These are phyloP conservation scores for Kobus ellipsiprymnus DNA, from an alignment of 2,113 vertebrate species.

Conservation along the genomic window DNA sequence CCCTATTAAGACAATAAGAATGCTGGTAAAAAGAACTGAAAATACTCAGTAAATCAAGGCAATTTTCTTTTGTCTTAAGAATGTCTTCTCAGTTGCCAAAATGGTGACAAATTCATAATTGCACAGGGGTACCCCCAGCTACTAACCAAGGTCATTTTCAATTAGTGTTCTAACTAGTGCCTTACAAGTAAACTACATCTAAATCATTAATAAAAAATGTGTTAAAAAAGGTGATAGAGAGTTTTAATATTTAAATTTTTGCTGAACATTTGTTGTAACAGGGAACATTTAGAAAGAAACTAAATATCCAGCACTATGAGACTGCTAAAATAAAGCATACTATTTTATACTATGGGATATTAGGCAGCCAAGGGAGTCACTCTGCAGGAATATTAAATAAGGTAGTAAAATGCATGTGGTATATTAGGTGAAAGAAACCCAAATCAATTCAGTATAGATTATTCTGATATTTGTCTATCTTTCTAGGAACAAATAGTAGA, in stretches of 20 bases:
- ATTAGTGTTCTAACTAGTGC: not conserved
- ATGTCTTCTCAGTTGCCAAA: not conserved
- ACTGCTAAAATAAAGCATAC: not conserved
- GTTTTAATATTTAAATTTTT: not conserved
- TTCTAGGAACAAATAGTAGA: not conserved
- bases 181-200: not conserved
- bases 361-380: not conserved
- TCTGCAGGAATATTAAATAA: not conserved
- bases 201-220: not conserved
- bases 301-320: not conserved
- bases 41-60: not conserved
- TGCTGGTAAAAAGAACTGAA: not conserved
- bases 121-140: not conserved
- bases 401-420: not conserved
- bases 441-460: not conserved
- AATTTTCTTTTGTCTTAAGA: not conserved
- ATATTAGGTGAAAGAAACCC: not conserved
- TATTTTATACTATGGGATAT: not conserved
- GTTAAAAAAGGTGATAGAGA: not conserved
- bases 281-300: not conserved
- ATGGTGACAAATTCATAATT: not conserved
- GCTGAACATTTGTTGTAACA: not conserved
- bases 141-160: constrained; percentile 5
- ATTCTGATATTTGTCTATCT: not conserved
- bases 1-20: not conserved